These are phyloP conservation scores for Cyanoramphus novaezelandiae DNA, from an alignment of 2,113 vertebrate species.

Conservation along the genomic window DNA sequence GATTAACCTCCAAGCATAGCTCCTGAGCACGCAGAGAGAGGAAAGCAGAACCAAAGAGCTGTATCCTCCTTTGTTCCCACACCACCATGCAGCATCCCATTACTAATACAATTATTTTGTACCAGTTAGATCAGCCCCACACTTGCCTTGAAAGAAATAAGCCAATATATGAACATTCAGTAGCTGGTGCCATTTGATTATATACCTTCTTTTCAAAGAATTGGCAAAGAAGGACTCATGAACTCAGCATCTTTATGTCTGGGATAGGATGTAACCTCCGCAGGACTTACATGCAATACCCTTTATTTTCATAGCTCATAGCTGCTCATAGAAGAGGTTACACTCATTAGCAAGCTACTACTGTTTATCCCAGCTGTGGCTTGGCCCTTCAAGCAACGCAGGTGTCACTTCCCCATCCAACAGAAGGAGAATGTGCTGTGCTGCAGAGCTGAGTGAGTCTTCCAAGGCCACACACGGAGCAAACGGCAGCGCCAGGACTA, in stretches of 20 bases:
- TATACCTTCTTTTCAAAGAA: neutral
- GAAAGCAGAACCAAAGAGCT: neutral
- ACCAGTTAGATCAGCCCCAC: neutral
- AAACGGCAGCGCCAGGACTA: neutral
- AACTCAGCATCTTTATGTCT: neutral
- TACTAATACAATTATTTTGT: neutral
- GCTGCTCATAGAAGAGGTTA: neutral
- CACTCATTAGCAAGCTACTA: neutral
- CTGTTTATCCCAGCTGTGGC: neutral
- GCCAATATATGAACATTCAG: neutral
- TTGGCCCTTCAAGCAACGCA: conserved; percentile 9
- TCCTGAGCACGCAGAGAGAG: neutral
- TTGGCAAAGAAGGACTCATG: neutral
- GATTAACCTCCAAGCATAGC: neutral
- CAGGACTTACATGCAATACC: neutral
- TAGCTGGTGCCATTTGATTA: neutral
- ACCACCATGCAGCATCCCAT: accelerated
- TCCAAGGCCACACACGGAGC: conserved; percentile 47
- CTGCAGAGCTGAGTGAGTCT: neutral
- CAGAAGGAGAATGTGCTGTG: neutral
- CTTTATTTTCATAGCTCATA: neutral
- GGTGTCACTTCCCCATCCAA: conserved; percentile 10
- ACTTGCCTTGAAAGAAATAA: neutral
- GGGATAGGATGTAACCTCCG: neutral
- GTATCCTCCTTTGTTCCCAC: neutral